Base-by-base conservation (phyloP, 2,888 invertebrate genomes). In the Perdita meconis region DNA sequence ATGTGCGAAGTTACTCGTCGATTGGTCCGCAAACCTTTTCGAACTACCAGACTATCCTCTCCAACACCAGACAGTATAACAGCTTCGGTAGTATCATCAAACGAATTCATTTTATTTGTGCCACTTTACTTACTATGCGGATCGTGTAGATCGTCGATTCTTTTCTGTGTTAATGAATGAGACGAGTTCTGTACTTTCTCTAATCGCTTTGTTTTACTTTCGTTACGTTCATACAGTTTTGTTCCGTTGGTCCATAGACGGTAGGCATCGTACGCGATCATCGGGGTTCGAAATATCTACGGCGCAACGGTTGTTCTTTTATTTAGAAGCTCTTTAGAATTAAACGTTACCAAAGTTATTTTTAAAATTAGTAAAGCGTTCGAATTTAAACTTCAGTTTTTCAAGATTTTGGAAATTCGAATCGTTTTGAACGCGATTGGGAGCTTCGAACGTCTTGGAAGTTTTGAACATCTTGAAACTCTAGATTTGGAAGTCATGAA, bases 41-140 rank as follows among this genome's bases (percentile, higher is more conserved):
- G 88, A 89, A 88, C 88, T 90, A 91, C 89, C 92, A 92, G 91
- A 90, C 89, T 86, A 90, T 90, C 85, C 92, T 92, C 90, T 90
- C 89, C 91, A 91, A 96, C 94, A 95, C 96, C 95, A 96, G 97
- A 94, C 97, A 97, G 95, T 97, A 97, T 96, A 96, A 96, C 96
- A 97, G 97, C 96, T 96, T 97, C 96, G 97, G 97, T 97, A 97
- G 96, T 97, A 97, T 95, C 95, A 95, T 95, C 95, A 95, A 95
- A 69, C 44, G 71, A 83, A 75, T 59, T 78, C n/a, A 77, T 95
- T 94, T 93, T 86, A 86, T 69, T 59, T 65, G 44, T 79, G 65
- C 47, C 42, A 78, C 53, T 38, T 59, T 70, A 56, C 50, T 59
- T 70, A 56, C 66, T 78, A 80, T 68, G 63, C 56, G 66, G 74